These are phyloP conservation scores for Tauraco erythrolophus DNA, from an alignment of 2,113 vertebrate genomes.

Conservation along the genomic window DNA sequence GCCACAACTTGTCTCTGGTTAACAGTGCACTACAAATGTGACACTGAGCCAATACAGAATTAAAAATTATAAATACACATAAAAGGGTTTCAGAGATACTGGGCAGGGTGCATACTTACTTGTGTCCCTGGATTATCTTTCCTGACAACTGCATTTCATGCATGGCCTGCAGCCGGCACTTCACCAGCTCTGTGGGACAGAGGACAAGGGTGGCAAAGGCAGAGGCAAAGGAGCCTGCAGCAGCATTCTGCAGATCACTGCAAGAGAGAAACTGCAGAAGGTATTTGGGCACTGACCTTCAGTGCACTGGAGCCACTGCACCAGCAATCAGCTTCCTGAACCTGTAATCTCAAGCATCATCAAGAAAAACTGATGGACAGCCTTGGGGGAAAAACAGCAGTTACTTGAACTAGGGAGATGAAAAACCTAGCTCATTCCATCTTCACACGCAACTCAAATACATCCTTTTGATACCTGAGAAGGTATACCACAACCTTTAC, in stretches of 20 bases:
- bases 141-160: constrained; percentile 90
- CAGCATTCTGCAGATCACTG: constrained; percentile 93
- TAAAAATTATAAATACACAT: background rate
- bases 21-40: background rate
- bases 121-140: constrained; percentile 85
- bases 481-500: background rate
- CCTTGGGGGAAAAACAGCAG: background rate
- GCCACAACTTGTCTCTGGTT: background rate
- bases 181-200: constrained; percentile 95
- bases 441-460: background rate
- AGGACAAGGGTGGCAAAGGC: constrained; percentile 92
- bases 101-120: constrained; percentile 76
- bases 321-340: background rate
- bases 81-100: background rate
- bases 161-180: constrained; percentile 97
- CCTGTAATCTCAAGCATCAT: background rate
- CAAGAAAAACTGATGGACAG: background rate
- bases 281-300: background rate
- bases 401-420: background rate
- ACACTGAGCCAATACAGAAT: background rate
- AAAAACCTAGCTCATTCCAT: background rate
- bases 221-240: constrained; percentile 91
- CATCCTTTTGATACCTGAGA: background rate
- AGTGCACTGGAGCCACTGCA: background rate
- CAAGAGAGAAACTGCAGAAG: constrained; percentile 26